Evolutionary conservation across 2,113 vertebrate species (phyloP).

Genomic region (Pitta sordida): DNA sequence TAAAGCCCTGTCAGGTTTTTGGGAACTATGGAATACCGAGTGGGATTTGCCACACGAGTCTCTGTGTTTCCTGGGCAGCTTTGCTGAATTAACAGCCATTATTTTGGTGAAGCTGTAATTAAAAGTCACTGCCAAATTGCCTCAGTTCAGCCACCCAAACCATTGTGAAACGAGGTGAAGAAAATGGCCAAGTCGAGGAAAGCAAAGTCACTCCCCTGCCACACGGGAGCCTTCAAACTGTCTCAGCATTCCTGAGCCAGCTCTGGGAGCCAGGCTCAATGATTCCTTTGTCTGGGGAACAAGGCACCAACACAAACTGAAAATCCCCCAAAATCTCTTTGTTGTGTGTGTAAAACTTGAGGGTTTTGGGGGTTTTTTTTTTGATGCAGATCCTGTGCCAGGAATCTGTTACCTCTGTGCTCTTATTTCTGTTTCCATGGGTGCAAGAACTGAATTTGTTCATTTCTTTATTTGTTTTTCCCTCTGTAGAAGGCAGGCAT

Average conservation of each 20-base stretch:
- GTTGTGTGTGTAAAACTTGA: background rate
- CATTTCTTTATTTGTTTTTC: background rate
- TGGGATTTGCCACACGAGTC: background rate
- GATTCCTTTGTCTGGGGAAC: conserved; percentile 12
- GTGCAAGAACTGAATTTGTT: background rate
- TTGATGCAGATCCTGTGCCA: background rate
- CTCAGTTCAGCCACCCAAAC: background rate
- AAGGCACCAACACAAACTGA: conserved; percentile 9
- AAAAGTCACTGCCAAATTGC: background rate
- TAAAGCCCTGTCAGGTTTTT: background rate
- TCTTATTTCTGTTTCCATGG: background rate
- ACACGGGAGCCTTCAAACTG: background rate
- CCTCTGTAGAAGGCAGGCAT: background rate
- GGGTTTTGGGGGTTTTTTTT: too few species aligned
- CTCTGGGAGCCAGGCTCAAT: background rate
- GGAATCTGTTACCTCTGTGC: background rate
- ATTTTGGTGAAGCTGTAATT: background rate
- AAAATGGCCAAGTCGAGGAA: conserved; percentile 23
- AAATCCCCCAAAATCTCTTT: background rate
- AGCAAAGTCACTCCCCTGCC: conserved; percentile 3
- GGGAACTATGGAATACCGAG: background rate
- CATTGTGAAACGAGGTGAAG: background rate
- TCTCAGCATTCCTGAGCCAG: conserved; percentile 15
- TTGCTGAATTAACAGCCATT: background rate
- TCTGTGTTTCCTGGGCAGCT: background rate